Base-by-base conservation (phyloP, 1,140 invertebrate species). In the Drosophila tropicalis region DNA sequence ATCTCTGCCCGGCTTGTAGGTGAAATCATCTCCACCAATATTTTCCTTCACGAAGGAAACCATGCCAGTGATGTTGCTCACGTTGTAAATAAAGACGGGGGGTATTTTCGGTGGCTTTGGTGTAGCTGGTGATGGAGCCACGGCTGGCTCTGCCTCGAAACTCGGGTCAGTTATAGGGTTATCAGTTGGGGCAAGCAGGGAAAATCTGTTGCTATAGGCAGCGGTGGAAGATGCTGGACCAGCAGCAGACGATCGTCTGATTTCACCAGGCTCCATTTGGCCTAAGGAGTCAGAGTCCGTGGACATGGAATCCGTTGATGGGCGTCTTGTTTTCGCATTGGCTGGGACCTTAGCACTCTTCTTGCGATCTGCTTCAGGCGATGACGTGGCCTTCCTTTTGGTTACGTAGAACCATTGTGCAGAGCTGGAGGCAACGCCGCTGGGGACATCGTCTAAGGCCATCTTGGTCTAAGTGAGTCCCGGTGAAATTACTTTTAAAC, bases 161-260 rank as follows among this genome's bases (percentile, higher is more conserved):
- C 5, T 17, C 5, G 1, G 41, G 40, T 5, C 40, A 44, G 3
- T 44, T 44, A 6, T n/a, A 3, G n/a, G 40, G 40, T 17, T 44
- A 5, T 44, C 40, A n/a, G 40, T 44, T 15, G 40, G 40, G 13
- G 3, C 40, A 44, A 44, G 40, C n/a, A 44, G n/a, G 3, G 40
- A 4, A 44, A 44, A 44, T 44, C 40, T 44, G 40, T 44, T 44
- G 13, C 40, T n/a, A 44, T 44, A 17, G 40, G 40, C 40, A 44
- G 40, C n/a, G 40, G 40, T 44, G n/a, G 40, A 44, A 12, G 12
- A 5, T 12, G 39, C 39, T 40, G 39, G 12, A 40, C 39, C 39
- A 40, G 13, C 39, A 40, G 10, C 39, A 40, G 13, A 36, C 9
- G 34, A 10, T 3, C 34, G 34, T 36, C 34, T 36, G 12, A 39